Percentiles rank a stretch among this genome's conserved stretches.
Conservation (phyloP, 2,888 invertebrate species). For the Stenchaetothrips biformis region DNA sequence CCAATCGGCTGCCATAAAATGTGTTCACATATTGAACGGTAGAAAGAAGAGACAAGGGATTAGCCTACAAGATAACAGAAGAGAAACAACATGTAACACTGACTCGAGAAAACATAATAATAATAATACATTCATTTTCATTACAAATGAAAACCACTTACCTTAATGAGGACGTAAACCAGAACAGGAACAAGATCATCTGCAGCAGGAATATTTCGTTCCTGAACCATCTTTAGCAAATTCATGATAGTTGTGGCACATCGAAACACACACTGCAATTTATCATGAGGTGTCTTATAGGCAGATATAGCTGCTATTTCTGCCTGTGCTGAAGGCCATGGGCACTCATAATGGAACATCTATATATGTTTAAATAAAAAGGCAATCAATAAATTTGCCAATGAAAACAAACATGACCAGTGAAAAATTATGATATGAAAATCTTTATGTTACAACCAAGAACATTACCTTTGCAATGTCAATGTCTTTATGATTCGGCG, state of each 20-base stretch:
- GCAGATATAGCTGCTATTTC: conserved; percentile 83
- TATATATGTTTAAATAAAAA: conserved; percentile 36
- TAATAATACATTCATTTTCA: conserved; percentile 26
- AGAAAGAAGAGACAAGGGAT: conserved; percentile 88
- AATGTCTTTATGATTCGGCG: conserved; percentile 74
- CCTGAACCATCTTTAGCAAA: conserved; percentile 78
- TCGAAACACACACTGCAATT: conserved; percentile 74
- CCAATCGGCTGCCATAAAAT: conserved; percentile 75
- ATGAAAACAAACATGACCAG: background rate
- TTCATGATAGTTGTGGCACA: conserved; percentile 94
- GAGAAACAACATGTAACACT: background rate
- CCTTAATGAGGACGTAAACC: conserved; percentile 92
- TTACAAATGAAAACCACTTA: conserved; percentile 43
- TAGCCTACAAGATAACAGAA: conserved; percentile 59
- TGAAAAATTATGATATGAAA: background rate
- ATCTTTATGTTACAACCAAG: background rate
- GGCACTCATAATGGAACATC: conserved; percentile 82
- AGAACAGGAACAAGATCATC: conserved; percentile 96
- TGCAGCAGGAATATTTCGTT: conserved; percentile 72
- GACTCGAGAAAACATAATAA: conserved; percentile 21
- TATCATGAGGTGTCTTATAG: conserved; percentile 85
- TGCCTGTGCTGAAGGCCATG: conserved; percentile 92
- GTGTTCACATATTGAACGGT: conserved; percentile 94
- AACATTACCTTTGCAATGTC: conserved; percentile 64
- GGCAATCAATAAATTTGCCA: background rate